These are phyloP conservation scores for Zaprionus ghesquierei DNA, from an alignment of 1,140 invertebrate genomes.

Conservation along the genomic window DNA sequence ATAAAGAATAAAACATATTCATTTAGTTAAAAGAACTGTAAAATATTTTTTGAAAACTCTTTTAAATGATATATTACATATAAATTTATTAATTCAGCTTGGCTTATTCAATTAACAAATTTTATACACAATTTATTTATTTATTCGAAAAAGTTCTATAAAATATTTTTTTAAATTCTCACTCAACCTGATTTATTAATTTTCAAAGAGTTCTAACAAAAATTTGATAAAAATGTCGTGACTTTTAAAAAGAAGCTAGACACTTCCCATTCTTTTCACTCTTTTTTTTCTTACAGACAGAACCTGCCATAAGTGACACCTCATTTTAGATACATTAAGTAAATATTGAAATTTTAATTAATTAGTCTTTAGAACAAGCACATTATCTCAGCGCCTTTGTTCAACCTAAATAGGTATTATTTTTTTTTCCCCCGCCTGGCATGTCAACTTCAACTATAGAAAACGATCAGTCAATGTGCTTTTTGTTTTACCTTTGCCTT, in stretches of 20 bases:
- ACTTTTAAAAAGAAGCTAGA: too few species aligned
- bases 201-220: background rate
- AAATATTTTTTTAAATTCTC: too few species aligned
- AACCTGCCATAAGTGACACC: background rate
- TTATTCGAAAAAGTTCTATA: too few species aligned
- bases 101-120: too few species aligned
- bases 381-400: background rate
- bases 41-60: too few species aligned
- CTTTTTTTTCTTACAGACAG: background rate
- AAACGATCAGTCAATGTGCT: slow-evolving; percentile 19
- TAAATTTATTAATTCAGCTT: too few species aligned
- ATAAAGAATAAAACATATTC: too few species aligned
- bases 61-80: too few species aligned
- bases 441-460: background rate
- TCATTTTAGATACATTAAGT: background rate
- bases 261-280: background rate
- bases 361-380: background rate
- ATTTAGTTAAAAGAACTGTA: too few species aligned
- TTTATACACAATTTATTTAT: too few species aligned
- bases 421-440: background rate
- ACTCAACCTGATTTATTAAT: too few species aligned
- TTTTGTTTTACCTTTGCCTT: background rate
- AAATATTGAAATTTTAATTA: background rate
- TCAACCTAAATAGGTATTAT: background rate
- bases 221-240: background rate